These are phyloP conservation scores for Eurystomus glaucurus DNA, from an alignment of 2,797 vertebrate genomes.

Conservation along the genomic window DNA sequence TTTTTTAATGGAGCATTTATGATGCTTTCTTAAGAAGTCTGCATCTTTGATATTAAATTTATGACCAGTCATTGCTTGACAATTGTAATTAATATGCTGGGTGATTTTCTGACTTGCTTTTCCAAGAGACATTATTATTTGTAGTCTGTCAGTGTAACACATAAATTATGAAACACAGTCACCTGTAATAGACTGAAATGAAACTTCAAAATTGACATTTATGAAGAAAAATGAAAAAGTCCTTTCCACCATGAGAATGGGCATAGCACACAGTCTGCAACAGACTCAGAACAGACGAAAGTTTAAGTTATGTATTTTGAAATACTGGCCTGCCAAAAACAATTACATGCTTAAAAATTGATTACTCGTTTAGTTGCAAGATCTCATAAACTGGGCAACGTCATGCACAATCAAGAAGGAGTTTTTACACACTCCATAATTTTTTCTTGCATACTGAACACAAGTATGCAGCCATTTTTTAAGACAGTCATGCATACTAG, in stretches of 20 bases:
- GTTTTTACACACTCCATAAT: neutral
- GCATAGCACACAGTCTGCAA: neutral
- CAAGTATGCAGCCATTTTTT: neutral
- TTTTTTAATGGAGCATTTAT: slow-evolving; percentile 27
- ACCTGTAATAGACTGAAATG: slow-evolving; percentile 66
- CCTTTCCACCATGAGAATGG: slow-evolving; percentile 1
- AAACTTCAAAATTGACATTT: slow-evolving; percentile 76
- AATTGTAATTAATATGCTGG: slow-evolving; percentile 64
- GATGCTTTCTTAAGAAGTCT: slow-evolving; percentile 52
- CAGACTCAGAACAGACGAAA: neutral
- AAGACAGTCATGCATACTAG: neutral
- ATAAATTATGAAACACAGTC: slow-evolving; percentile 67
- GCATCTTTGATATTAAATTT: slow-evolving; percentile 62
- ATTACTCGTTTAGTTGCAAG: neutral
- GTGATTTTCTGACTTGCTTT: slow-evolving; percentile 60
- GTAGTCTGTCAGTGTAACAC: slow-evolving; percentile 58
- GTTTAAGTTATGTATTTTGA: slow-evolving; percentile 1
- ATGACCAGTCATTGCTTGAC: slow-evolving; percentile 60
- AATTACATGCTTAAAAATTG: slow-evolving; percentile 33
- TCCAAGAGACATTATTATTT: slow-evolving; percentile 72
- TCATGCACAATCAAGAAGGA: neutral
- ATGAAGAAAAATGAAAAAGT: slow-evolving; percentile 71
- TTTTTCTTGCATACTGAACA: slow-evolving; percentile 2
- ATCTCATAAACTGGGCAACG: slow-evolving; percentile 19
- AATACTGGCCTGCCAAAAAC: slow-evolving; percentile 49